Base-by-base conservation (phyloP, 2,797 vertebrate genomes). In the Cheirogaleus major region DNA sequence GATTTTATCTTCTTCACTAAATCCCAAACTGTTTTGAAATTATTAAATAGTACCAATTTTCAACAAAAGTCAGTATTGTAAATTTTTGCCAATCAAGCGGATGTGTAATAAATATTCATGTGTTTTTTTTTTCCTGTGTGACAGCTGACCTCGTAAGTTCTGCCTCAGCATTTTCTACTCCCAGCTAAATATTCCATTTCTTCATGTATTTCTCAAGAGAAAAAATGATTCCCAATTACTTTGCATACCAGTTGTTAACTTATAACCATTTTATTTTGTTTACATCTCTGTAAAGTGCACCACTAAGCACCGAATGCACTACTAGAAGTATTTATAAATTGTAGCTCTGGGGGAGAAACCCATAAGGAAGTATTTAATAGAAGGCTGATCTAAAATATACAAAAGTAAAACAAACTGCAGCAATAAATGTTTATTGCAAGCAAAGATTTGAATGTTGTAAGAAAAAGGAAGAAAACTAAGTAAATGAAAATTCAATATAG, bases 311-410 rank as follows among this genome's bases (percentile, higher is more conserved):
- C 92, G n/a, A 86, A 59, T 79, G 32, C 52, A 92, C 14, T 73
- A n/a, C 41, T 96, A 48, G 87, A 80, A 90, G 57, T 79, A 87
- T 93, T 96, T 93, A 92, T 69, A 89, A 92, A 84, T 52, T 10
- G 8, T 89, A 59, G 3, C 65, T 95, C 32, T 84, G 30, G 45
- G 30, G 45, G 22, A 84, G 35, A 96, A 93, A 79, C 30, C 85
- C 48, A 43, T 89, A 93, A 95, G 65, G 75, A 84, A 70, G 35
- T 92, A 92, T 95, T 94, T 94, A 85, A 81, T 72, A 96, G 59
- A 95, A 85, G 27, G 14, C 41, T 92, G 20, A 67, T 61, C 20
- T 7, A 89, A 96, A 95, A 94, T 67, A 85, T 22, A 94, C 81
- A 76, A 92, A 95, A 89, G 27, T 63, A 63, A 96, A 91, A 87